Percentiles rank a stretch among this genome's conserved stretches.
Evolutionary conservation across 2,888 invertebrate genomes (phyloP).

Genomic region (Auanema freiburgensis): DNA sequence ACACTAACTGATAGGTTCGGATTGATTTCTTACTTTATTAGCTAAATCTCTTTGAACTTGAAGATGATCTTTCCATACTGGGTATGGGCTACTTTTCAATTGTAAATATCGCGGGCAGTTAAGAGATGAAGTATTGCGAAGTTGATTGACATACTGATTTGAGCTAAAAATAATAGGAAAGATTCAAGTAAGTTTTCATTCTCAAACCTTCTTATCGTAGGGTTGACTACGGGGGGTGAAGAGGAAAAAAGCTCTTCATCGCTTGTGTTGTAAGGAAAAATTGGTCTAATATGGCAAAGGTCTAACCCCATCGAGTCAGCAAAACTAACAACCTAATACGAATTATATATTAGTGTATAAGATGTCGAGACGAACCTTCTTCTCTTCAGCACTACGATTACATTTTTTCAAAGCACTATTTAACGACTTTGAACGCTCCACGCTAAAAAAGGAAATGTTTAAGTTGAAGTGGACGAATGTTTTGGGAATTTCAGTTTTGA

Average conservation of each 20-base stretch:
- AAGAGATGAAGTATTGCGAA: constrained; percentile 3
- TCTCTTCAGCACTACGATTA: constrained; percentile 13
- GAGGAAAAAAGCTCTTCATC: constrained; percentile 17
- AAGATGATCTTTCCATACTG: constrained; percentile 17
- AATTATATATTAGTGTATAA: not conserved
- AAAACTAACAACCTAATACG: constrained; percentile 17
- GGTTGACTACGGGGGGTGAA: too few relatives aligned
- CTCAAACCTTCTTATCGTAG: too few relatives aligned
- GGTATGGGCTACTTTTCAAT: not conserved
- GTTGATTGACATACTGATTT: too few relatives aligned
- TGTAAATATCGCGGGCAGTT: constrained; percentile 21
- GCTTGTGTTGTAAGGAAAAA: constrained; percentile 22
- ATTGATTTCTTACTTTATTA: constrained; percentile 7
- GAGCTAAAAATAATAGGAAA: too few relatives aligned
- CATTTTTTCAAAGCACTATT: constrained; percentile 18
- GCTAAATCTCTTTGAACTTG: constrained; percentile 15
- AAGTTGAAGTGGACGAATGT: too few relatives aligned
- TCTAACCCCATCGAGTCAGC: constrained; percentile 22
- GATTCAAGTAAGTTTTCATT: too few relatives aligned
- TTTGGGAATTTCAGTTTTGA: too few relatives aligned
- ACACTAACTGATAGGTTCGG: not conserved
- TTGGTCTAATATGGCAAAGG: constrained; percentile 16
- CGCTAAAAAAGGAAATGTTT: constrained; percentile 14
- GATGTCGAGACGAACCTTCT: constrained; percentile 8
- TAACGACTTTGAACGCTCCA: constrained; percentile 21